Conservation (phyloP, 2,113 vertebrate species). For the Hippocampus barbouri region DNA sequence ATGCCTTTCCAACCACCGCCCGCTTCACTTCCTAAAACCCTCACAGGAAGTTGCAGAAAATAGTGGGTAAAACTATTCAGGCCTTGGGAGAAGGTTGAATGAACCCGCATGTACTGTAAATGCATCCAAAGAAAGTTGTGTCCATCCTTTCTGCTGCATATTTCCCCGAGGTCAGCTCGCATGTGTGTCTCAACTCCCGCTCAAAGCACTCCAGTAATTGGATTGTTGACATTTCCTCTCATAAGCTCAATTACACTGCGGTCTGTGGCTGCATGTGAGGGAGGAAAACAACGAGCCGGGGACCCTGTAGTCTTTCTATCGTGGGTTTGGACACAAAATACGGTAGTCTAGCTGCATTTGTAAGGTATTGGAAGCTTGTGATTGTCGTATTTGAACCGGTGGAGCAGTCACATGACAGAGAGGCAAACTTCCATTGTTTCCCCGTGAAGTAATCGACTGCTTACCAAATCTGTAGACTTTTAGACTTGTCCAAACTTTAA, state of each 20-base stretch:
- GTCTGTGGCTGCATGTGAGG: conserved; percentile 41
- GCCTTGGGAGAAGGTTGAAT: conserved; percentile 20
- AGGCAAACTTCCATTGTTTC: conserved; percentile 33
- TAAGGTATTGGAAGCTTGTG: conserved; percentile 56
- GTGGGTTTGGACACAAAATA: conserved; percentile 59
- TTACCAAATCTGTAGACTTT: conserved; percentile 61
- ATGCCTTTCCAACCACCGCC: conserved; percentile 22
- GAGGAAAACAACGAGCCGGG: conserved; percentile 24
- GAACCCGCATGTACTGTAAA: conserved; percentile 13
- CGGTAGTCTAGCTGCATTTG: conserved; percentile 57
- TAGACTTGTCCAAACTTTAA: conserved; percentile 63
- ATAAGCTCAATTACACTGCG: conserved; percentile 52
- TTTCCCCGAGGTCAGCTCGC: conserved; percentile 56
- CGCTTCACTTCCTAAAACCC: conserved; percentile 15
- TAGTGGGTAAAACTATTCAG: not conserved
- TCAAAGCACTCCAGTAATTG: conserved; percentile 56
- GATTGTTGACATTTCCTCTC: conserved; percentile 60
- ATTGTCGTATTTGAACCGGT: conserved; percentile 52
- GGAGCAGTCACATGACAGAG: conserved; percentile 15
- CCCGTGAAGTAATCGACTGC: conserved; percentile 51
- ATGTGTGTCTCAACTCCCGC: conserved; percentile 53
- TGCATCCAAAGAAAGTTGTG: conserved; percentile 1
- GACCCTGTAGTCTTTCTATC: conserved; percentile 54
- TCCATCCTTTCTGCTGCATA: conserved; percentile 34
- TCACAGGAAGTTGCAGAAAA: not conserved